Evolutionary conservation across 2,888 invertebrate species (phyloP), one percentile per base, ranked within the genome.

Genomic region (Drosophila leonis): DNA sequence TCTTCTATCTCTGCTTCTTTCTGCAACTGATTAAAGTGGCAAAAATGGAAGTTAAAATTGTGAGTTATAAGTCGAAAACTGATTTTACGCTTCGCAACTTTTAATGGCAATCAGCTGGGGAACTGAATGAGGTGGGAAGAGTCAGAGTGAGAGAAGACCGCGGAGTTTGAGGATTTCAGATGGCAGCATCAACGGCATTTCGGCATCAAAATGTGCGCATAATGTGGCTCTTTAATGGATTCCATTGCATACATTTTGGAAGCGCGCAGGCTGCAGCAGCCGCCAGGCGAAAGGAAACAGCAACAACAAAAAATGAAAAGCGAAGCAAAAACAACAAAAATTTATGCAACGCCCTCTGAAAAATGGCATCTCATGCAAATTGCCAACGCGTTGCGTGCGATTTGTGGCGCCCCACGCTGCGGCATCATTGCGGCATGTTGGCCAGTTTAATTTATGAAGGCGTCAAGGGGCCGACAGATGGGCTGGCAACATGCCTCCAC

Each of bases 51-150:
- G 62, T 55, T 68, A 18, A 65, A 63, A 57, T 67, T 80, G 37
- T 44, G 29, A 44, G 48, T 59, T 66, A 49, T 31, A 60, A 65
- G 61, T 37, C 41, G 67, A 68, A 71, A 78, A 81, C 82, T 69
- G 82, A 82, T 81, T 81, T 81, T 78, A 84, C 84, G 84, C 84
- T 67, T 78, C 75, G 59, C 72, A 81, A 81, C 82, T 81, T 84
- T 81, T 81, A 84, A 81, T 81, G 72, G 78, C 82, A 71, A 83
- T 66, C 75, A 67, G 39, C 49, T 44, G 29, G 10, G 2, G 2
- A 5, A 12, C 13, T 46, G 35, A 35, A 13, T 31, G 59, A 29
- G 29, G 13, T 39, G 49, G 31, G 12, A 3, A 13, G 49, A 7
- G 42, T 2, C 5, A 12, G 42, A 7, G 24, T 13, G 4, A 18